Base-by-base conservation (phyloP, 2,797 vertebrate genomes). In the Xenopus petersii region DNA sequence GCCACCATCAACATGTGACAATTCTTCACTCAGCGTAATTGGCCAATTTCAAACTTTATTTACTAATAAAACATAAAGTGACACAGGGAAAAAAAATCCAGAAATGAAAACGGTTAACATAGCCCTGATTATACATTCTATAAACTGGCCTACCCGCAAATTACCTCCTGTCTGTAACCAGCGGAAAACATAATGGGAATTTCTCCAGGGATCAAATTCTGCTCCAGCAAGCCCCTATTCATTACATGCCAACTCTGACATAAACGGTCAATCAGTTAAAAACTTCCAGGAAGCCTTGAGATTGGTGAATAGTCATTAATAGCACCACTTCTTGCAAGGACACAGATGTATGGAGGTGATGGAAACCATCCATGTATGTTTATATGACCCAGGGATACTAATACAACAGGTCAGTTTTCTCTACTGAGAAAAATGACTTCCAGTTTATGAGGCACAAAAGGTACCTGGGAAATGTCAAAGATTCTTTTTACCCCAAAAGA, bases 41-140 rank as follows among this genome's bases (percentile, higher is more conserved):
- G 24, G 10, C 16, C 49, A 12, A 21, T 60, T 70, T 21, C 55
- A 33, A 49, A 59, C 4, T 70, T 51, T 64, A 71, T 67, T 70
- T 64, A 75, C 67, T 16, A 75, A 48, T 24, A 71, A 70, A 70
- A 64, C n/a, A 63, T 55, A 59, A 75, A 58, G 16, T 33, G 49
- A 30, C 60, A 75, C 17, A 65, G 11, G 4, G 6, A 17, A 56
- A 10, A 49, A 36, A 36, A 12, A 49, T 36, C 5, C 9, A 71
- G 60, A 51, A 67, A 17, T 63, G 30, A 46, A 33, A 9, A 2
- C 12, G 36, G 36, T 59, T 46, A n/a, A 62, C 64, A 33, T 7
- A 30, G 26, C 26, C 62, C 46, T 36, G 11, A 46, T 47, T 30
- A 24, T 72, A 55, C 12, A 55, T 30, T 62, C 58, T 71, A 76